These are phyloP conservation scores for Arrhopalites spinosus DNA, from an alignment of 2,888 invertebrate genomes.

Conservation along the genomic window DNA sequence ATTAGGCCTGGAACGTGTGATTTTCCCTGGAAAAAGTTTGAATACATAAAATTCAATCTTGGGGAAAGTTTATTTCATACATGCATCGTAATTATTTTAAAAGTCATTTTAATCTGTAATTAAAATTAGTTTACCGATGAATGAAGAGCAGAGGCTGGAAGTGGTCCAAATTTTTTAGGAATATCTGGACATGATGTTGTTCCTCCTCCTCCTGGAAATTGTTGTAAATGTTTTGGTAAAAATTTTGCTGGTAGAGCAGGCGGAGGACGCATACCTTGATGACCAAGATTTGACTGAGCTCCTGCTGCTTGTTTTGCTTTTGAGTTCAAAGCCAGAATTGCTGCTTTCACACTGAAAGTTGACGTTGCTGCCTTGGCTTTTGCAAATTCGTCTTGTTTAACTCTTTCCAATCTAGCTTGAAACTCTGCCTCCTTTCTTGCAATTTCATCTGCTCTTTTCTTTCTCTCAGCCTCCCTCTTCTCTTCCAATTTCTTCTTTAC, in stretches of 20 bases:
- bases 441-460: slow-evolving; percentile 4
- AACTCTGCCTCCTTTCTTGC: too few species aligned
- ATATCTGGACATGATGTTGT: slow-evolving; percentile 18
- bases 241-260: not conserved
- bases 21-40: not conserved
- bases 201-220: not conserved
- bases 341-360: not conserved
- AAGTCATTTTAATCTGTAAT: too few species aligned
- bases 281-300: too few species aligned
- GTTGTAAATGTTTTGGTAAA: not conserved
- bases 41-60: too few species aligned
- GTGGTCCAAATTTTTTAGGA: not conserved
- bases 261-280: too few species aligned
- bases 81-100: too few species aligned
- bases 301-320: too few species aligned
- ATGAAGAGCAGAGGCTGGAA: not conserved
- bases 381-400: not conserved
- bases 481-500: slow-evolving; percentile 21
- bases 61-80: too few species aligned
- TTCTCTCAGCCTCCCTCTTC: slow-evolving; percentile 2
- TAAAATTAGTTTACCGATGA: not conserved
- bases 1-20: not conserved
- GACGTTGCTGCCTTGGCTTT: not conserved
- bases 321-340: not conserved
- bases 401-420: not conserved